A percentile compares a stretch with the other conserved stretches of the same genome.
Evolutionary conservation across 1,140 invertebrate genomes (phyloP).

Genomic region (Hylaeus volcanicus): DNA sequence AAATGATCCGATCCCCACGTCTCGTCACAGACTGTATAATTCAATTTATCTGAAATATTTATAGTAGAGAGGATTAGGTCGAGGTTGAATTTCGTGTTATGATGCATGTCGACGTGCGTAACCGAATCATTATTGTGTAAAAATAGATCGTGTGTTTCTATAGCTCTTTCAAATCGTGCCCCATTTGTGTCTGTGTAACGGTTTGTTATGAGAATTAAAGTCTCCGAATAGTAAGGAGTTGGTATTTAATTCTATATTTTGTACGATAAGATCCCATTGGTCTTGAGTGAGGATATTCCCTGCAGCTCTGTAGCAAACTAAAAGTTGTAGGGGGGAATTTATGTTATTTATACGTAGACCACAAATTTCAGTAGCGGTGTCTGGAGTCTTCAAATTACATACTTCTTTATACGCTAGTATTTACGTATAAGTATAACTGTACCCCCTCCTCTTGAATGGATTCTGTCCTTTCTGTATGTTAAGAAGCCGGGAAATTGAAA

Average conservation of each 20-base stretch:
- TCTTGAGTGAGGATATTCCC: background rate
- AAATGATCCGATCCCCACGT: slow-evolving; percentile 43
- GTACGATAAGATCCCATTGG: background rate
- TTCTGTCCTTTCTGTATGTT: too few species aligned
- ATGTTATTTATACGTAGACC: too few species aligned
- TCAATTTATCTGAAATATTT: slow-evolving; percentile 21
- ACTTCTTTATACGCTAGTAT: too few species aligned
- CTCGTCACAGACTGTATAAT: slow-evolving; percentile 21
- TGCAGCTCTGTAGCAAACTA: background rate
- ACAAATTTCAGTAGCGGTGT: too few species aligned
- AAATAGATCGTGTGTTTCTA: background rate
- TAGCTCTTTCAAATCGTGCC: background rate
- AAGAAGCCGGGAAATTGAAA: too few species aligned
- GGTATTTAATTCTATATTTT: background rate
- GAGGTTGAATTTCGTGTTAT: slow-evolving; percentile 24
- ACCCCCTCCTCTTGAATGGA: too few species aligned
- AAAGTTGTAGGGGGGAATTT: too few species aligned
- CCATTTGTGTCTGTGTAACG: slow-evolving; percentile 3
- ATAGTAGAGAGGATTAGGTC: slow-evolving; percentile 29
- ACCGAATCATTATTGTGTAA: too few species aligned
- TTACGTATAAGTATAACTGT: too few species aligned
- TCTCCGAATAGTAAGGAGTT: background rate
- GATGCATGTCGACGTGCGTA: slow-evolving; percentile 18
- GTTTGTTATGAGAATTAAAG: background rate
- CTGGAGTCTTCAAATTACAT: too few species aligned